Evolutionary conservation across 2,797 vertebrate species (phyloP).

Genomic region (Myotis planiceps): DNA sequence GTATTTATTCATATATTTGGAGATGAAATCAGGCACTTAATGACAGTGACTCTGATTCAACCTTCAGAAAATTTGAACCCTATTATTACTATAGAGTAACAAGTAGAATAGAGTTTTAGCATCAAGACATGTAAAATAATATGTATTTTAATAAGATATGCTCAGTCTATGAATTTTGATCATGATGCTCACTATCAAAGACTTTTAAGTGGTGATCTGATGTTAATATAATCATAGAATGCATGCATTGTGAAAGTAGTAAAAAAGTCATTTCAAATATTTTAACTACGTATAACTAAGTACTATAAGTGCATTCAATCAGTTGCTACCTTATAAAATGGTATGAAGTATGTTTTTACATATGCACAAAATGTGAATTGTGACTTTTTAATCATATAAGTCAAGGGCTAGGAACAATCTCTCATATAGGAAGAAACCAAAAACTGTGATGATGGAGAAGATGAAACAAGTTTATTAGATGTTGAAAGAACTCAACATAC

Average conservation of each 20-base stretch:
- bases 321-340: not conserved
- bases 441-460: not conserved
- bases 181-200: not conserved
- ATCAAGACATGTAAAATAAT: not conserved
- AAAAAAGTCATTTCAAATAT: not conserved
- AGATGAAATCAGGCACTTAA: not conserved
- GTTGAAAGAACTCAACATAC: not conserved
- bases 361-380: not conserved
- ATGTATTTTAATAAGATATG: not conserved
- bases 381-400: not conserved
- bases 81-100: not conserved
- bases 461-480: not conserved
- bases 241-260: not conserved
- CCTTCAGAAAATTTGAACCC: not conserved
- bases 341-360: not conserved
- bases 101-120: not conserved
- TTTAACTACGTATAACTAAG: not conserved
- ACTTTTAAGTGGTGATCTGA: not conserved
- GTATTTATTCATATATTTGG: not conserved
- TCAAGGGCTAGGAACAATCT: not conserved
- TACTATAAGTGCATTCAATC: not conserved
- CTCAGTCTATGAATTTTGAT: not conserved
- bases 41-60: not conserved
- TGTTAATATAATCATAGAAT: not conserved
- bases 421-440: not conserved